These are phyloP conservation scores for Calvadosia cruxmelitensis DNA, from an alignment of 30 jellyfish, hydroid and myxozoan species.

Conservation along the genomic window DNA sequence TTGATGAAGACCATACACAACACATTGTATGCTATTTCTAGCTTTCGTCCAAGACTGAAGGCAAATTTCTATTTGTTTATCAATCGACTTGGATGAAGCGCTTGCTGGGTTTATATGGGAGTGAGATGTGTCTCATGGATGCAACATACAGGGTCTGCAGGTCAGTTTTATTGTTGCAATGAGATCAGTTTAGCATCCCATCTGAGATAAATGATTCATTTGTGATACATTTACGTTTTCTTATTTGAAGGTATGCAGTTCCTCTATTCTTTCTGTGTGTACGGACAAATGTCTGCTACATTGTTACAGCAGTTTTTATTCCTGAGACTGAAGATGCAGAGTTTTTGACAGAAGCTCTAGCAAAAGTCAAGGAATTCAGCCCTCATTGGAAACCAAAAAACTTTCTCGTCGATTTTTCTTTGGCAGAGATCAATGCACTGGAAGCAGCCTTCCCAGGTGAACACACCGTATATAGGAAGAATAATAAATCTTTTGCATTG, in stretches of 20 bases:
- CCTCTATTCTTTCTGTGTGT: conserved; percentile 36
- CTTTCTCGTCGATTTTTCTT: conserved; percentile 21
- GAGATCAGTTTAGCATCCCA: too few species aligned
- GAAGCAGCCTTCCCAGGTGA: conserved; percentile 20
- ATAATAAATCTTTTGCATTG: too few species aligned
- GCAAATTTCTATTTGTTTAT: conserved; percentile 2
- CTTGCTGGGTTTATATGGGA: background rate
- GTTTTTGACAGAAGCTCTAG: conserved; percentile 13
- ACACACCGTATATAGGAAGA: too few species aligned
- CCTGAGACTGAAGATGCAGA: conserved; percentile 19
- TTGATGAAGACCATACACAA: too few species aligned
- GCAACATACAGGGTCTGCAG: too few species aligned
- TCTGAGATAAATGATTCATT: too few species aligned
- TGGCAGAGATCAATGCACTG: conserved; percentile 21
- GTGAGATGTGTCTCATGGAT: too few species aligned
- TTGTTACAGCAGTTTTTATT: conserved; percentile 25
- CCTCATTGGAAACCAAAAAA: conserved; percentile 31
- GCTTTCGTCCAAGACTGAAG: too few species aligned
- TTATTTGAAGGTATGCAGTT: too few species aligned
- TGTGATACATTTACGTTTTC: too few species aligned
- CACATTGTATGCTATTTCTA: too few species aligned
- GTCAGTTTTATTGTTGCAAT: too few species aligned
- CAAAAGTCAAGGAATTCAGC: conserved; percentile 1
- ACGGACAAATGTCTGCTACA: conserved; percentile 10
- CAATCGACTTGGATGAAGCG: conserved; percentile 11